Conservation (phyloP, 2,797 vertebrate genomes). For the Eulemur coronatus region DNA sequence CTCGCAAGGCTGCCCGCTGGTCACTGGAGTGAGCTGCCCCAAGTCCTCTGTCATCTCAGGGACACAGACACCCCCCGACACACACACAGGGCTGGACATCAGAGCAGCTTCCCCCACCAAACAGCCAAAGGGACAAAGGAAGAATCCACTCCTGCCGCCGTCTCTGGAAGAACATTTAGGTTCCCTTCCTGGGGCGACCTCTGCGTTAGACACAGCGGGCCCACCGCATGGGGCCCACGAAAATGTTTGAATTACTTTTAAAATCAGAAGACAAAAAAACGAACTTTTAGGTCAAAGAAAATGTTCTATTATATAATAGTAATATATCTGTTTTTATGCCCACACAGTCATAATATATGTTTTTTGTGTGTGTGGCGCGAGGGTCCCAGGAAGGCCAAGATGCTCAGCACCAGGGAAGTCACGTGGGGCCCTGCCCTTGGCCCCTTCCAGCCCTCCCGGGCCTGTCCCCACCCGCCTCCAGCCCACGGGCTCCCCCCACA, state of each 20-base stretch:
- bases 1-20: fast-evolving
- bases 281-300: not conserved
- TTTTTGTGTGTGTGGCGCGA: not conserved
- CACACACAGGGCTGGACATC: not conserved
- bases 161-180: fast-evolving
- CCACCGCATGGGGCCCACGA: fast-evolving
- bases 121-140: not conserved
- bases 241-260: not conserved
- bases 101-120: not conserved
- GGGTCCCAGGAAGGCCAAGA: not conserved
- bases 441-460: not conserved
- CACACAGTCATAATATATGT: too few relatives aligned
- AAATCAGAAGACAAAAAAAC: not conserved
- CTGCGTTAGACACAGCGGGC: not conserved
- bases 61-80: not conserved
- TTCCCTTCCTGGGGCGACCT: not conserved
- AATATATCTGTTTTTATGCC: not conserved
- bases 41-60: not conserved
- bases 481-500: too few relatives aligned
- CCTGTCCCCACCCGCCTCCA: not conserved
- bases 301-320: not conserved
- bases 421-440: fast-evolving
- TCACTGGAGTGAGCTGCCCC: not conserved
- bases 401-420: not conserved
- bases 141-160: not conserved